phyloP scores from a whole-genome alignment of 2,888 invertebrate species.

The Mamestra brassicae region DNA sequence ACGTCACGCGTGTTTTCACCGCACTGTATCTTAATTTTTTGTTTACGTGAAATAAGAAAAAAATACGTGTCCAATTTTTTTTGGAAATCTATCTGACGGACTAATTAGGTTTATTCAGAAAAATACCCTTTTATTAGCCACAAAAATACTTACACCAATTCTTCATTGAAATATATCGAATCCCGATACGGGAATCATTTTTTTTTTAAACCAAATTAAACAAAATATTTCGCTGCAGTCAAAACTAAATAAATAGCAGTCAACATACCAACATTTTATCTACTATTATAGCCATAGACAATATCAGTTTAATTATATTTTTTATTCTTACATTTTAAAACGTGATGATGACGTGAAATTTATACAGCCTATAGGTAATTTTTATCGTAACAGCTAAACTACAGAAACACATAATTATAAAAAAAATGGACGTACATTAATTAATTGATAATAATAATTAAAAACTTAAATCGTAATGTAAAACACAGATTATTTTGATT shows the following conservation, averaged over 20 bases:
- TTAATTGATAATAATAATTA: slow-evolving; percentile 25
- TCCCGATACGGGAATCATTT: slow-evolving; percentile 12
- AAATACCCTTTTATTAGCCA: too few relatives aligned
- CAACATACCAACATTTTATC: slow-evolving; percentile 39
- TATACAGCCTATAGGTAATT: slow-evolving; percentile 50
- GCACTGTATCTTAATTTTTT: too few relatives aligned
- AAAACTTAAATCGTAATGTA: slow-evolving; percentile 31
- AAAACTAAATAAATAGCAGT: slow-evolving; percentile 30
- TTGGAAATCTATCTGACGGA: too few relatives aligned
- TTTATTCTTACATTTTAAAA: slow-evolving; percentile 34
- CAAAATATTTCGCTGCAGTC: background rate
- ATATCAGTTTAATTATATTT: slow-evolving; percentile 35
- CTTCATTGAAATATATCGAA: background rate
- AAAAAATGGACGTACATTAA: slow-evolving; percentile 55
- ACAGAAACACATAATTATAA: slow-evolving; percentile 35
- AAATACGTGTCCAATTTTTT: too few relatives aligned
- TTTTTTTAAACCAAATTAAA: background rate
- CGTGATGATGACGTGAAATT: slow-evolving; percentile 48
- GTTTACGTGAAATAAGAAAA: too few relatives aligned
- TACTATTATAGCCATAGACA: slow-evolving; percentile 43
- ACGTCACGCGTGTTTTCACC: too few relatives aligned
- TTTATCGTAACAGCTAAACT: slow-evolving; percentile 31
- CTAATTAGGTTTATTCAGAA: too few relatives aligned
- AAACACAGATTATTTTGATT: slow-evolving; percentile 34
- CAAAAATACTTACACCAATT: too few relatives aligned